A percentile compares a stretch with the other conserved stretches of the same genome.
Evolutionary conservation across 1,140 invertebrate species (phyloP).

Genomic region (Onthophagus taurus): DNA sequence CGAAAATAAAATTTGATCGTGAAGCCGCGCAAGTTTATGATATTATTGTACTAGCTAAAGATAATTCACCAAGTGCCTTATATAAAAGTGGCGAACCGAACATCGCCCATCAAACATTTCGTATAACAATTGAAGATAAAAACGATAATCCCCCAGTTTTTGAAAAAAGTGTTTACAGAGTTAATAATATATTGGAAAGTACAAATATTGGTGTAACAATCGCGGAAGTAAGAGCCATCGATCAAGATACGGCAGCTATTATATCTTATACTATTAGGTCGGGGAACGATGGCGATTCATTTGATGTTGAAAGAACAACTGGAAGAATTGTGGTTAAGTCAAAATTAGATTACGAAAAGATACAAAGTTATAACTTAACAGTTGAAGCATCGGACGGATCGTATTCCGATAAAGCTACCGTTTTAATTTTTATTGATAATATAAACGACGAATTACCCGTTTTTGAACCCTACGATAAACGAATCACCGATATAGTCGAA

Average conservation of each 20-base stretch:
- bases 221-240: conserved; percentile 70
- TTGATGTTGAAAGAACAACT: conserved; percentile 66
- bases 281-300: conserved; percentile 69
- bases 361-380: conserved; percentile 64
- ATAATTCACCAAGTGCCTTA: conserved; percentile 76
- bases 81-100: conserved; percentile 56
- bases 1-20: conserved; percentile 65
- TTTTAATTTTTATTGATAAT: conserved; percentile 69
- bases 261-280: conserved; percentile 69
- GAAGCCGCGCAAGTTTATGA: conserved; percentile 71
- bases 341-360: conserved; percentile 75
- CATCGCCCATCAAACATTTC: conserved; percentile 63
- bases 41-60: conserved; percentile 73
- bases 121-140: conserved; percentile 82
- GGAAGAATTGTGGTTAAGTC: conserved; percentile 71
- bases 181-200: conserved; percentile 70
- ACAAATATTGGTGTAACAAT: conserved; percentile 70
- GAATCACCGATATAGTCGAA: conserved; percentile 60
- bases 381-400: conserved; percentile 70
- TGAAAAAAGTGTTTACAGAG: conserved; percentile 60
- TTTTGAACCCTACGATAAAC: conserved; percentile 53
- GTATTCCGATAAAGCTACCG: conserved; percentile 62
- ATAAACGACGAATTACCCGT: conserved; percentile 76
- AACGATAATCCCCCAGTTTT: conserved; percentile 83
- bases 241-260: conserved; percentile 72